These are phyloP conservation scores for Metacarcinus magister DNA, from an alignment of 2,888 invertebrate genomes.

Conservation along the genomic window DNA sequence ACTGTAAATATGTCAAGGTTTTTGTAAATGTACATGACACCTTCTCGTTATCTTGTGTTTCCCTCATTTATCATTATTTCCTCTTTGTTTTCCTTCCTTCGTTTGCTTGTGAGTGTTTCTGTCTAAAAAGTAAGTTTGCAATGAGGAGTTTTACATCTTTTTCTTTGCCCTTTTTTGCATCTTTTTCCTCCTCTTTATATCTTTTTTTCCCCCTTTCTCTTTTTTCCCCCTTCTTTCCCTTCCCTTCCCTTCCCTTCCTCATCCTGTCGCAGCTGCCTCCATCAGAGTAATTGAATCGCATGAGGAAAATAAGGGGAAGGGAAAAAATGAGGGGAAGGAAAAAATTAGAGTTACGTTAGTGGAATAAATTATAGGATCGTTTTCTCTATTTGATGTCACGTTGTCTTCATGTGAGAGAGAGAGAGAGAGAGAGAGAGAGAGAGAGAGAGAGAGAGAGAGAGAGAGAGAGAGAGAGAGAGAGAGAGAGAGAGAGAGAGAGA, in stretches of 20 bases:
- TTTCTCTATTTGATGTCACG: too few relatives aligned
- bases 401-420: background rate
- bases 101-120: too few relatives aligned
- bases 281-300: background rate
- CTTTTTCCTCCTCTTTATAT: background rate
- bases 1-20: background rate
- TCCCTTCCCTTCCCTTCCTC: background rate
- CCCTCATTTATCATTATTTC: background rate
- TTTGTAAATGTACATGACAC: background rate
- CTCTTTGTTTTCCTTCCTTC: background rate
- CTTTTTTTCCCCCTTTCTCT: background rate
- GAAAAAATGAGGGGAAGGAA: background rate
- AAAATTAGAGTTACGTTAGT: background rate
- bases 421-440: background rate
- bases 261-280: background rate
- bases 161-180: background rate
- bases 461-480: constrained; percentile 2
- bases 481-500: background rate
- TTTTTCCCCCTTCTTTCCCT: background rate
- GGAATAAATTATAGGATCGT: background rate
- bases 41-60: background rate
- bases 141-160: background rate
- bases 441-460: constrained; percentile 2
- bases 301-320: background rate
- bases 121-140: background rate